These are phyloP conservation scores for Ptychochromis oligacanthus DNA, from an alignment of 2,113 vertebrate genomes.

Conservation along the genomic window DNA sequence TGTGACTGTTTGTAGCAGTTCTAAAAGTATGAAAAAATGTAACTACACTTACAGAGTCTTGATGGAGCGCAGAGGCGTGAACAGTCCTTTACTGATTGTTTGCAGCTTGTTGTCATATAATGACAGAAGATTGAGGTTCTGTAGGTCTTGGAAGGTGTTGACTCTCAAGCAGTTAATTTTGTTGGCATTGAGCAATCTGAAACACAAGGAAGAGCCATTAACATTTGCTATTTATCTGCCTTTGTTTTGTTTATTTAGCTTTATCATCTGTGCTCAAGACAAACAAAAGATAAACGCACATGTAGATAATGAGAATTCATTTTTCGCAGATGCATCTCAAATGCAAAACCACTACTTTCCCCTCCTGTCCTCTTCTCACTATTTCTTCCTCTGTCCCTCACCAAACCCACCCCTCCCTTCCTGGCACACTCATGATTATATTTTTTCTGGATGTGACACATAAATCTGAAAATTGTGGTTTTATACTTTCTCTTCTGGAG, in stretches of 20 bases:
- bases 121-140: slow-evolving; percentile 96
- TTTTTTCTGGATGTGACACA: slow-evolving; percentile 41
- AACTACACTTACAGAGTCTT: slow-evolving; percentile 92
- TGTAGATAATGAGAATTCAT: slow-evolving; percentile 25
- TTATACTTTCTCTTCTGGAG: slow-evolving; percentile 34
- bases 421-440: slow-evolving; percentile 22
- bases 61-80: slow-evolving; percentile 92
- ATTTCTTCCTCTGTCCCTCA: background rate
- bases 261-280: background rate
- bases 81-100: slow-evolving; percentile 97
- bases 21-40: background rate
- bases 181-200: slow-evolving; percentile 97
- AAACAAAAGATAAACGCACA: background rate
- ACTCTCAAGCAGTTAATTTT: slow-evolving; percentile 98
- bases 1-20: background rate
- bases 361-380: background rate
- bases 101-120: slow-evolving; percentile 99
- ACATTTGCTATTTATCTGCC: slow-evolving; percentile 1
- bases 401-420: background rate
- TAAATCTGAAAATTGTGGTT: slow-evolving; percentile 52
- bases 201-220: slow-evolving; percentile 57
- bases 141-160: slow-evolving; percentile 97
- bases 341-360: slow-evolving; percentile 3
- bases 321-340: background rate
- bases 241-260: background rate